These are phyloP conservation scores for Drosophila longiperda DNA, from an alignment of 2,888 invertebrate species.

Conservation along the genomic window DNA sequence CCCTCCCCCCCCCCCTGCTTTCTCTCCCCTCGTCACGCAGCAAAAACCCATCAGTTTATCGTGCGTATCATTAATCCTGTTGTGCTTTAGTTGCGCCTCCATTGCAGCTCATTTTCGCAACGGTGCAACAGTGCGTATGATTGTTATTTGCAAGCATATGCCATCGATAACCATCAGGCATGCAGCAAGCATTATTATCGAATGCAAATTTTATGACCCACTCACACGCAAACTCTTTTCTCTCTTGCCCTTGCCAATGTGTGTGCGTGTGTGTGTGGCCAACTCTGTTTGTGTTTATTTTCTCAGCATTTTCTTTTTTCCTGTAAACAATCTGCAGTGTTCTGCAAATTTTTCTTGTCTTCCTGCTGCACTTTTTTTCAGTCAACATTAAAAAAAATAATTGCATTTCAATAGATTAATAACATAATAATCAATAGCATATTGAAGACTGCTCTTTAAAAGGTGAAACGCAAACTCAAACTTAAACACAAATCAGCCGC, in stretches of 20 bases:
- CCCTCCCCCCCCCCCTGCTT: background rate
- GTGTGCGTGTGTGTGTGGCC: constrained; percentile 12
- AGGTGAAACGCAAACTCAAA: background rate
- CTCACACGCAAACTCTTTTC: constrained; percentile 20
- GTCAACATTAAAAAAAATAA: background rate
- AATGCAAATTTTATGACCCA: constrained; percentile 72
- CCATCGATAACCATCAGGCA: constrained; percentile 57
- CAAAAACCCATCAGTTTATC: constrained; percentile 8
- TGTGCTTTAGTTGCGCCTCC: constrained; percentile 54
- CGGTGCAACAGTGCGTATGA: constrained; percentile 76
- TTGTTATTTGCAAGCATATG: constrained; percentile 76
- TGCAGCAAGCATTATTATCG: constrained; percentile 71
- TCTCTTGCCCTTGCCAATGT: constrained; percentile 24
- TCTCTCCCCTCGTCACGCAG: background rate
- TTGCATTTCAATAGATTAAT: too few relatives aligned
- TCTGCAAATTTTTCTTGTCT: constrained; percentile 1
- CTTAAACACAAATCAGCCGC: constrained; percentile 35
- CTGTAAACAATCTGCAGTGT: background rate
- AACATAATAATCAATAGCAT: background rate
- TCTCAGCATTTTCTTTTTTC: constrained; percentile 6
- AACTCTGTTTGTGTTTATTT: constrained; percentile 10
- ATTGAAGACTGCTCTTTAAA: constrained; percentile 16
- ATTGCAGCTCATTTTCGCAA: constrained; percentile 66
- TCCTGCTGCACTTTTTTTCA: background rate
- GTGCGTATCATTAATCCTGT: constrained; percentile 67